These are phyloP conservation scores for Gadus chalcogrammus DNA, from an alignment of 2,113 vertebrate species.

Conservation along the genomic window DNA sequence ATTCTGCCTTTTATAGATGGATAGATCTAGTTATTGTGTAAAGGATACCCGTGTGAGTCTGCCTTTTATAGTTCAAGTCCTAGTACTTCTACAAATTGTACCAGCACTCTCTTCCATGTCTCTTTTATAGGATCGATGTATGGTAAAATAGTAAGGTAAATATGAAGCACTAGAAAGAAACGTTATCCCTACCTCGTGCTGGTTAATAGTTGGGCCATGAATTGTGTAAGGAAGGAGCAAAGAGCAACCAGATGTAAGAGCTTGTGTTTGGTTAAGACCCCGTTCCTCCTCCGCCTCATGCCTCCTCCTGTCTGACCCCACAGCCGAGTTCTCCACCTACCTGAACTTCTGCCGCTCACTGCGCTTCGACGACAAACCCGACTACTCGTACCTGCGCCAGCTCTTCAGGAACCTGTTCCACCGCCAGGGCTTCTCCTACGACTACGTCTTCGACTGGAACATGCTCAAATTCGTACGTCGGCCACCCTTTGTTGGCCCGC, in stretches of 20 bases:
- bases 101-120: too few relatives aligned
- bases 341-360: slow-evolving; percentile 97
- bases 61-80: too few relatives aligned
- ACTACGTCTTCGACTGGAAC: slow-evolving; percentile 98
- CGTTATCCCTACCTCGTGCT: too few relatives aligned
- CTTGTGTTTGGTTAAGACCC: not conserved
- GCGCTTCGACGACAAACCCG: slow-evolving; percentile 97
- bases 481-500: not conserved
- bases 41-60: not conserved
- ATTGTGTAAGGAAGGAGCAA: too few relatives aligned
- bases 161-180: too few relatives aligned
- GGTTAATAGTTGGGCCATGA: too few relatives aligned
- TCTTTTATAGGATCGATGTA: too few relatives aligned
- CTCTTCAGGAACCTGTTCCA: slow-evolving; percentile 98
- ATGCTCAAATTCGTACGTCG: slow-evolving; percentile 98
- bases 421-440: slow-evolving; percentile 94
- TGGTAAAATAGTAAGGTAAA: too few relatives aligned
- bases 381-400: slow-evolving; percentile 95
- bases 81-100: too few relatives aligned
- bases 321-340: slow-evolving; percentile 96
- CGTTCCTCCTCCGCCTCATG: not conserved
- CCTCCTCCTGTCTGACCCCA: not conserved
- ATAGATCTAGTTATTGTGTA: not conserved
- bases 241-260: too few relatives aligned
- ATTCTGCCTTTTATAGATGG: too few relatives aligned